Evolutionary conservation across 2,888 invertebrate species (phyloP).

Genomic region (Spicauda simplicius): DNA sequence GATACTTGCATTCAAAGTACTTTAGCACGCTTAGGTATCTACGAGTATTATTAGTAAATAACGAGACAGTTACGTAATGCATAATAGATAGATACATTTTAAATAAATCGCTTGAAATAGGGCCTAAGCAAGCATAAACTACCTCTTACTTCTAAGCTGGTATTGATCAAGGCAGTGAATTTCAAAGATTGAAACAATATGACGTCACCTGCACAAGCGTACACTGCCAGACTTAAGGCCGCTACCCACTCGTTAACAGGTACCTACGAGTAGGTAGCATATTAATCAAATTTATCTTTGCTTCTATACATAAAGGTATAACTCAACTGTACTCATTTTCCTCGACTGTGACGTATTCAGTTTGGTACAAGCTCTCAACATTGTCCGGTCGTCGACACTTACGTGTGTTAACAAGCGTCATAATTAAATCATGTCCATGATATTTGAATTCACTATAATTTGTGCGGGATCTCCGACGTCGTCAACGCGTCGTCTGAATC

Average conservation of each 20-base stretch:
- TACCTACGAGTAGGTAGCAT: constrained; percentile 2
- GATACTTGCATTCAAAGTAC: not conserved
- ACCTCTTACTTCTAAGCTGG: constrained; percentile 40
- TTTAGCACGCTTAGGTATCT: not conserved
- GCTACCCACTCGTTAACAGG: constrained; percentile 23
- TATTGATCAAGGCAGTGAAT: constrained; percentile 41
- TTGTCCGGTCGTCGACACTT: constrained; percentile 23
- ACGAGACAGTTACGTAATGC: too few species aligned
- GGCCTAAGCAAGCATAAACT: not conserved
- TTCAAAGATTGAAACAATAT: constrained; percentile 17
- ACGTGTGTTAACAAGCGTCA: constrained; percentile 21
- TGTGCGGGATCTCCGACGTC: constrained; percentile 14
- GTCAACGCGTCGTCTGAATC: constrained; percentile 11
- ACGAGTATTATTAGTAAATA: too few species aligned
- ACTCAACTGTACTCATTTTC: not conserved
- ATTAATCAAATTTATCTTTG: constrained; percentile 38
- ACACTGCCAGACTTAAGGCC: constrained; percentile 25
- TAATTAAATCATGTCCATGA: constrained; percentile 38
- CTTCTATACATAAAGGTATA: constrained; percentile 15
- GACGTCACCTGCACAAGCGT: constrained; percentile 22
- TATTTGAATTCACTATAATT: constrained; percentile 22
- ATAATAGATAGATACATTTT: too few species aligned
- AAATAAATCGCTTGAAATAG: not conserved
- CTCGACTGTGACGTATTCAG: constrained; percentile 5
- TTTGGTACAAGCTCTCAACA: not conserved